Conservation (phyloP, 2,113 vertebrate genomes). For the Muscicapa adusta region DNA sequence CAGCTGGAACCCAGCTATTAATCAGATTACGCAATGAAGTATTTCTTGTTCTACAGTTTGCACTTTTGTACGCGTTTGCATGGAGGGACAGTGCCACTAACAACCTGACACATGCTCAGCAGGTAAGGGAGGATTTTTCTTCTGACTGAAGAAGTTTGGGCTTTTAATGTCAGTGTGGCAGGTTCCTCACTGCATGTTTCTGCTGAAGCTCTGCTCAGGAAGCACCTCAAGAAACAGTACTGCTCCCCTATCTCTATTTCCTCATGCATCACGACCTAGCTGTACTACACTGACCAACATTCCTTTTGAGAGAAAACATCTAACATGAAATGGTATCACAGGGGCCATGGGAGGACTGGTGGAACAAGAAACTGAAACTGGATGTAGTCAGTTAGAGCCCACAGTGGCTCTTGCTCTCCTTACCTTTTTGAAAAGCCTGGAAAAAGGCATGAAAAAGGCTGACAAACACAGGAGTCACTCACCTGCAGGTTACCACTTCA, state of each 20-base stretch:
- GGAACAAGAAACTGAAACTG: background rate
- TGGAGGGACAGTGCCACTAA: background rate
- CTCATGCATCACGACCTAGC: background rate
- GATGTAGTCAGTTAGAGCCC: background rate
- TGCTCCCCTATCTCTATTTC: background rate
- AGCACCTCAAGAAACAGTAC: background rate
- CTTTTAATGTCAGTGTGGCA: background rate
- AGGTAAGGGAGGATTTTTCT: background rate
- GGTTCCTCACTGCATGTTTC: background rate
- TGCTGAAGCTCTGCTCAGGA: background rate
- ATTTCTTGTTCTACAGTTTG: background rate
- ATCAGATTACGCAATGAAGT: background rate
- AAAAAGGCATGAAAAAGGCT: background rate
- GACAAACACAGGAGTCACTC: background rate
- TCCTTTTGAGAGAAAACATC: background rate
- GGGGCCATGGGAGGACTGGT: background rate
- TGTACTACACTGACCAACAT: background rate
- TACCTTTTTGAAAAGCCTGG: background rate
- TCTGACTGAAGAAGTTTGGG: background rate
- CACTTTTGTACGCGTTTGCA: background rate
- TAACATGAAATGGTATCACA: background rate
- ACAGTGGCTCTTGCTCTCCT: background rate
- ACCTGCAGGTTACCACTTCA: background rate
- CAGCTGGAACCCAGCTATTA: background rate
- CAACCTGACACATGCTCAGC: background rate